These are phyloP conservation scores for Alces alces DNA, from an alignment of 2,113 vertebrate genomes.

Conservation along the genomic window DNA sequence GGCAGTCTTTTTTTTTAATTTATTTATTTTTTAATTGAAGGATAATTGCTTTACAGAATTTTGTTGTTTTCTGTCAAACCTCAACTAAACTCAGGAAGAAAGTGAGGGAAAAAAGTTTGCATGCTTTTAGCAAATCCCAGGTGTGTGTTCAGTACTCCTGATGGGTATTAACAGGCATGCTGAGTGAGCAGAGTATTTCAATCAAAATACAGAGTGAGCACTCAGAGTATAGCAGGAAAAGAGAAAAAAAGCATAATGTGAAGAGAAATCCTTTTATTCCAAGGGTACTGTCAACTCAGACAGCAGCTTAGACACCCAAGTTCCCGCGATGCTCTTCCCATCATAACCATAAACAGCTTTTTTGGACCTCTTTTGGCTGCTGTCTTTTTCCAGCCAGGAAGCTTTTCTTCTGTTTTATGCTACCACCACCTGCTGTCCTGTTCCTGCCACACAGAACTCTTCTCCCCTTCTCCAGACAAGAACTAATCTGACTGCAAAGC, in stretches of 20 bases:
- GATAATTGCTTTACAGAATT: not conserved
- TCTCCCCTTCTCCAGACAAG: slow-evolving; percentile 25
- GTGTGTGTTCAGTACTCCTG: not conserved
- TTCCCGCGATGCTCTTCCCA: not conserved
- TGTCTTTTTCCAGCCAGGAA: not conserved
- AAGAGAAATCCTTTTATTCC: slow-evolving; percentile 20
- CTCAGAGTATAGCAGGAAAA: not conserved
- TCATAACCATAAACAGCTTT: slow-evolving; percentile 8
- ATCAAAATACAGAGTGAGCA: slow-evolving; percentile 23
- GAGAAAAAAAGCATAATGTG: not conserved
- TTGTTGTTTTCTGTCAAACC: not conserved
- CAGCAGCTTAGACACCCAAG: not conserved
- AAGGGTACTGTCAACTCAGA: not conserved
- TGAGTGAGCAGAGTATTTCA: slow-evolving; percentile 36
- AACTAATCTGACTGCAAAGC: not conserved
- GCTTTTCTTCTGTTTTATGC: slow-evolving; percentile 65
- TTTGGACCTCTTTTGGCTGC: not conserved
- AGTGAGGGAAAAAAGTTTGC: not conserved
- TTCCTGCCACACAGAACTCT: slow-evolving; percentile 52
- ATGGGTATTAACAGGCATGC: not conserved
- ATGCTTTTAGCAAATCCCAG: slow-evolving; percentile 17
- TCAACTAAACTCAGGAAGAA: slow-evolving; percentile 23
- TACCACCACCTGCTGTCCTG: slow-evolving; percentile 73
- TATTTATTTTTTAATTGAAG: not conserved
- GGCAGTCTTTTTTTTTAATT: not conserved